Evolutionary conservation across 2,797 vertebrate genomes (phyloP), one percentile per base, ranked within the genome.

Genomic region (Calcarius lapponicus): DNA sequence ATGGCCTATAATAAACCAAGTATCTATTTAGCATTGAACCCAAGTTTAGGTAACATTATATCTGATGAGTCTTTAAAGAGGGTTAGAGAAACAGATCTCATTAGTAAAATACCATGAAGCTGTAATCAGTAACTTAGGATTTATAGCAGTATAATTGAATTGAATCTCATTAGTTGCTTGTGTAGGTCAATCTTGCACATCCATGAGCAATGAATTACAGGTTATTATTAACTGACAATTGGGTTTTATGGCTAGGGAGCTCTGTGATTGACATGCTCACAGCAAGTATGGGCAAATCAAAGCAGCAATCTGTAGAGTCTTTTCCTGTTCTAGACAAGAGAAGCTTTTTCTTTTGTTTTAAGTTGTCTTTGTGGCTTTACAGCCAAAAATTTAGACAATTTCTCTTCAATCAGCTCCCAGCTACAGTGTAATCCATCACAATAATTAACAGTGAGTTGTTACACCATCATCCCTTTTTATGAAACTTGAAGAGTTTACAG

Each of bases 401-500:
- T 71, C 14, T 79, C 50, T 71, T 56, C 43, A 50, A 17, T 76
- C 22, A 62, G 56, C 29, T 91, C 48, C n/a, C 32, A 88, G 56
- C 20, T 60, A 76, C 28, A 31, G 11, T 85, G 94, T 71, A 93
- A 72, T 45, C 47, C 8, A 12, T 42, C 32, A 69, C 40, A 10
- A 56, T 28, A 92, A 95, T 45, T 78, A 89, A 89, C 48, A 83
- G 58, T 32, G 53, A 85, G 18, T 53, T 56, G 28, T 50, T 88
- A 84, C 19, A 24, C 17, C 53, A 90, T 65, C 65, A 91, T 42
- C 47, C 48, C 34, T 76, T 83, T 65, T 42, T 54, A 97, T 20
- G 69, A 97, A 97, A 97, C 69, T 70, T 92, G 88, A 82, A 85
- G 90, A 97, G 95, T 81, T 93, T 66, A 86, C 91, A 98, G 94